Conservation (phyloP, 2,113 vertebrate genomes). For the Calyptomena viridis region DNA sequence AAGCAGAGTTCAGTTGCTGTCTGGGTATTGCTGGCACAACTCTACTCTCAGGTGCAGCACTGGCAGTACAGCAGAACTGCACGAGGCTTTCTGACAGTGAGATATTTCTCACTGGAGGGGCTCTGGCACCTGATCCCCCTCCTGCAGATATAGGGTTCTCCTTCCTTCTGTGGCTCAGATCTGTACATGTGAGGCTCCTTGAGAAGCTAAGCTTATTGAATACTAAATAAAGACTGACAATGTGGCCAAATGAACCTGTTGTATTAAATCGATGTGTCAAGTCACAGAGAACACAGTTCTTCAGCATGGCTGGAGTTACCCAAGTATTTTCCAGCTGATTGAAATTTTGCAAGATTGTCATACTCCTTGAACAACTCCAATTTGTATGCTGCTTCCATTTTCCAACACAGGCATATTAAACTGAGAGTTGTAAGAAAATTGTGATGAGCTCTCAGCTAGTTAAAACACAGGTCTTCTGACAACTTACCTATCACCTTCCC, state of each 20-base stretch:
- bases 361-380: neutral
- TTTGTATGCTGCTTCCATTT: neutral
- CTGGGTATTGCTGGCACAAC: neutral
- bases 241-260: neutral
- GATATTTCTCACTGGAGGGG: too few relatives aligned
- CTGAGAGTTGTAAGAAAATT: neutral
- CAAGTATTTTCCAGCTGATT: neutral
- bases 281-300: neutral
- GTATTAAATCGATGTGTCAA: neutral
- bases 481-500: neutral
- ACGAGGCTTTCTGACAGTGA: rapidly evolving
- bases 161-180: neutral
- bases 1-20: neutral
- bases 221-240: neutral
- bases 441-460: neutral
- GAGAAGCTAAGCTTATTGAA: neutral
- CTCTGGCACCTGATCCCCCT: neutral
- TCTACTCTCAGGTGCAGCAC: neutral
- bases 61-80: neutral
- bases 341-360: neutral
- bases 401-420: neutral
- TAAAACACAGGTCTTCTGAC: neutral
- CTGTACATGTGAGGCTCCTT: neutral
- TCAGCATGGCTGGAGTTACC: neutral
- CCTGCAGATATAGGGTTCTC: too few relatives aligned